Base-by-base conservation (phyloP, 2,797 vertebrate species). In the Valencia hispanica region DNA sequence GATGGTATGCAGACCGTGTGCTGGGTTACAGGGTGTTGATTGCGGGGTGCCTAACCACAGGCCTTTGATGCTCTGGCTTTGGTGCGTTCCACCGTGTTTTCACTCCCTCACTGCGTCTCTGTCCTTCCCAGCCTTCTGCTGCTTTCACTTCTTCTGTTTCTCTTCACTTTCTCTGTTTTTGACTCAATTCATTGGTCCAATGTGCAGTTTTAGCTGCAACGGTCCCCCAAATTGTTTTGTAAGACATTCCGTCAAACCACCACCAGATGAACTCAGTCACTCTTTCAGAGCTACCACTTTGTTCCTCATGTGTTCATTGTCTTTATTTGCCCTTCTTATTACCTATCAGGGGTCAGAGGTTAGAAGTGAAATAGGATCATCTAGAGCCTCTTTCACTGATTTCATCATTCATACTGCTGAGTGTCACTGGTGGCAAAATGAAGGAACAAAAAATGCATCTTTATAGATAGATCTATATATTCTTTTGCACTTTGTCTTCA, bases 11-110 rank as follows among this genome's bases (percentile, higher is more conserved):
- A 78, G 87, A 82, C 85, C 66, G 81, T 91, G 87, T 68, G 85
- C 87, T 82, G 84, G 61, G 84, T 95, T 94, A 93, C 91, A 86
- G 93, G 92, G 93, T 95, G 94, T 94, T 95, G 94, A 95, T 95
- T 94, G 91, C 86, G 82, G 91, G 91, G 81, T 92, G 89, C 83
- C 86, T 84, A 77, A 89, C 85, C 83, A 22, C 86, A 45, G 84
- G 63, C 86, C 82, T 94, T 94, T 95, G 87, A 94, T 94, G 89
- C 90, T 79, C 77, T 84, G 86, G 78, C 80, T 83, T 82, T 77
- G 76, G 27, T 80, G 79, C 83, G 80, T 83, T 88, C 79, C 79
- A 74, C 81, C 77, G 75, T 89, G 84, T 91, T 87, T 84, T 74
- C 77, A 57, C 85, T 81, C 84, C 88, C 71, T 70, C 53, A 25